phyloP scores from a whole-genome alignment of 2,113 vertebrate genomes.

The Sminthopsis crassicaudata region DNA sequence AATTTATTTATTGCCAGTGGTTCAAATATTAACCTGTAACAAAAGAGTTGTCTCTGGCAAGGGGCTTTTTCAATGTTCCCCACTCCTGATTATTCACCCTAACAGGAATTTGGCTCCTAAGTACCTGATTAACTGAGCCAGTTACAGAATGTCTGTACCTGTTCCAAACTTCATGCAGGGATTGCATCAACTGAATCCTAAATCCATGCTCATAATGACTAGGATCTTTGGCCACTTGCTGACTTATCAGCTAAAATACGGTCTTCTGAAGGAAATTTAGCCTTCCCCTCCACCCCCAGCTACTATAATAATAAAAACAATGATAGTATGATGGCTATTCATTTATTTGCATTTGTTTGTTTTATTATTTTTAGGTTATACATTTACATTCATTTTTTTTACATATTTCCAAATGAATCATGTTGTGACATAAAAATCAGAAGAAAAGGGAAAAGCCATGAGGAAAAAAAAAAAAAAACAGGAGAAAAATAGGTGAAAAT shows the following conservation, averaged over 20 bases:
- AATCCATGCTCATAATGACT: neutral
- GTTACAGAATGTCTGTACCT: neutral
- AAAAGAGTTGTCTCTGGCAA: neutral
- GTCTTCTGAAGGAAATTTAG: neutral
- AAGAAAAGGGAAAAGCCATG: no score
- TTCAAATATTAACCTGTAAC: neutral
- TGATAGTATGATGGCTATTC: neutral
- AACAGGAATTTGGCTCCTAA: neutral
- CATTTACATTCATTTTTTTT: no score
- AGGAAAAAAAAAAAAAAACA: no score
- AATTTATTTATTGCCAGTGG: neutral
- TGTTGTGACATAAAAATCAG: no score
- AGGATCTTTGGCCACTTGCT: neutral
- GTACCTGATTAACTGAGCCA: neutral
- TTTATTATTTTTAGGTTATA: no score
- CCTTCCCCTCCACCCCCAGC: neutral
- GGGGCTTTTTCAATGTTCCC: neutral
- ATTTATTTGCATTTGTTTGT: no score
- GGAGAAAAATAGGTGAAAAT: no score
- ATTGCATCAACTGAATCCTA: neutral
- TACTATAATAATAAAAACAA: neutral
- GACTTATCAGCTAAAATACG: neutral
- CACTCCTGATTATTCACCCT: neutral
- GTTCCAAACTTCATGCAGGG: neutral
- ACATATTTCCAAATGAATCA: no score